These are phyloP conservation scores for Apistogramma diplotaenia DNA, from an alignment of 2,113 vertebrate genomes.

Conservation along the genomic window DNA sequence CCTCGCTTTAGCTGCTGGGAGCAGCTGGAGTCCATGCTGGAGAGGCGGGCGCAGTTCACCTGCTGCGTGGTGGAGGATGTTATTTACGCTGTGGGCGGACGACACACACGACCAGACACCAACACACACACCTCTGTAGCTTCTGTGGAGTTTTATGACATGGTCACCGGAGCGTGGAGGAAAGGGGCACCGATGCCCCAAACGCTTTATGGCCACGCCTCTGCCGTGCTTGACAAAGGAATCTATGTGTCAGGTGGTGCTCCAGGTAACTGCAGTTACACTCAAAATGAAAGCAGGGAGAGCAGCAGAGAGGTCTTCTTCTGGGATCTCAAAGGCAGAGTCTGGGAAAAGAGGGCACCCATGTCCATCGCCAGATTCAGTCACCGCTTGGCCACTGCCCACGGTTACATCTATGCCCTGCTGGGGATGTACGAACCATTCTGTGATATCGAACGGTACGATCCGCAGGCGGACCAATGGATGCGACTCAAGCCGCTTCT, in stretches of 20 bases:
- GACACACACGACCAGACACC: conserved; percentile 51
- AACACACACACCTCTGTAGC: conserved; percentile 62
- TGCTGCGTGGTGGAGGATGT: conserved; percentile 80
- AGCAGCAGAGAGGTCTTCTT: conserved; percentile 82
- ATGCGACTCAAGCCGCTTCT: conserved; percentile 83
- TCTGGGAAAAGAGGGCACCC: conserved; percentile 82
- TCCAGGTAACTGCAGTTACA: conserved; percentile 64
- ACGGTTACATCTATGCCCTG: conserved; percentile 87
- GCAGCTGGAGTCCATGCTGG: conserved; percentile 78
- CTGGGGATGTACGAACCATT: conserved; percentile 92
- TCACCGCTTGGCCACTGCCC: conserved; percentile 86
- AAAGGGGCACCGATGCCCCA: conserved; percentile 75
- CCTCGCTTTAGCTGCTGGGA: conserved; percentile 88
- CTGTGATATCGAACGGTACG: conserved; percentile 91
- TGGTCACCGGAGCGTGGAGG: conserved; percentile 82
- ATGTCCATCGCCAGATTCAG: conserved; percentile 91
- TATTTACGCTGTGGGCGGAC: conserved; percentile 87
- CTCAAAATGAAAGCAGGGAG: conserved; percentile 58
- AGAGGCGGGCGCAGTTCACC: conserved; percentile 85
- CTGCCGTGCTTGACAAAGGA: conserved; percentile 73
- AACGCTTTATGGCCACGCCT: conserved; percentile 85
- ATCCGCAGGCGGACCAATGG: conserved; percentile 83
- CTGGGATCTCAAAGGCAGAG: conserved; percentile 61
- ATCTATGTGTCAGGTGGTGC: conserved; percentile 89
- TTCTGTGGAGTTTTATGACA: conserved; percentile 87